These are phyloP conservation scores for Sphaeridia pumilis DNA, from an alignment of 2,888 invertebrate species.

Conservation along the genomic window DNA sequence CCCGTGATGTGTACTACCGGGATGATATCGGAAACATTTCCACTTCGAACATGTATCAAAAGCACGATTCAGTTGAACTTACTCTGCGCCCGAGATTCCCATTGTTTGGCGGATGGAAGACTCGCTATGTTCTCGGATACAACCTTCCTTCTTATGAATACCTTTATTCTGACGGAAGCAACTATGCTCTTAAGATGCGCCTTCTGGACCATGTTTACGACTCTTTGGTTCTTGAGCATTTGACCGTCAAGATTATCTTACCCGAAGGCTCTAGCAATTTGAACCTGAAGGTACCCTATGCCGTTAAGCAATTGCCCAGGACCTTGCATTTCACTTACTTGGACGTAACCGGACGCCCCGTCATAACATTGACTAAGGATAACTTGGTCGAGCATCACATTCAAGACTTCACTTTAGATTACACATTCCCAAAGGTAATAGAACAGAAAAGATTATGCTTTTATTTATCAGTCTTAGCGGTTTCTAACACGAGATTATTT, in stretches of 20 bases:
- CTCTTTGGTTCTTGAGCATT: slow-evolving; percentile 87
- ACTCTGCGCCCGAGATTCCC: slow-evolving; percentile 95
- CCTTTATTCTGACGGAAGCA: slow-evolving; percentile 56
- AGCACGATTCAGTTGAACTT: slow-evolving; percentile 85
- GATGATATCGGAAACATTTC: slow-evolving; percentile 99
- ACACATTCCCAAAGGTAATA: slow-evolving; percentile 41
- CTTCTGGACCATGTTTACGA: slow-evolving; percentile 94
- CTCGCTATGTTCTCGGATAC: slow-evolving; percentile 91
- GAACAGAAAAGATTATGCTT: background rate
- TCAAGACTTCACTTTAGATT: slow-evolving; percentile 59
- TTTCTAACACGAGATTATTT: slow-evolving; percentile 61
- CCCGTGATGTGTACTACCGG: slow-evolving; percentile 89
- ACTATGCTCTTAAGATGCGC: slow-evolving; percentile 80
- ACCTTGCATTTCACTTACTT: slow-evolving; percentile 81
- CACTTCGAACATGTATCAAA: slow-evolving; percentile 78
- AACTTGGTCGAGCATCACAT: slow-evolving; percentile 95
- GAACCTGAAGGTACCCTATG: slow-evolving; percentile 68
- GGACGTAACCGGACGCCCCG: slow-evolving; percentile 85
- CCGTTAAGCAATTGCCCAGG: slow-evolving; percentile 60
- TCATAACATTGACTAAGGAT: slow-evolving; percentile 63
- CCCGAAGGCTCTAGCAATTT: slow-evolving; percentile 85
- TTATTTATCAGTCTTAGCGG: background rate
- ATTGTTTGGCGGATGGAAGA: slow-evolving; percentile 97
- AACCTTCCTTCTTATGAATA: slow-evolving; percentile 97
- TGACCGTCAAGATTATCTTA: slow-evolving; percentile 75